Conservation (phyloP, 2,888 invertebrate genomes). For the Sinohyriopsis cumingii region DNA sequence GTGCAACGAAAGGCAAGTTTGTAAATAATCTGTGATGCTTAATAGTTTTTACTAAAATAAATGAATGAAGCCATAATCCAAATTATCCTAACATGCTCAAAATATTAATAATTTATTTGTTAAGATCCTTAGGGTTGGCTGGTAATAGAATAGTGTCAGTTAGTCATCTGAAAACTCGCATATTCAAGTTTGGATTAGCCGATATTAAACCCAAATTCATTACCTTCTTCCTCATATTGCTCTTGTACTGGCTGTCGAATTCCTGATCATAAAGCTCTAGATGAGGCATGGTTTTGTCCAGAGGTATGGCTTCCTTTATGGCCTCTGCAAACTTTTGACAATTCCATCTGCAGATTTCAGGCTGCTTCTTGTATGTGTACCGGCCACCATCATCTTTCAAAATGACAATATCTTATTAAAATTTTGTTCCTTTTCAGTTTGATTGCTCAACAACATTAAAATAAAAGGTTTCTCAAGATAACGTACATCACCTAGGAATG, state of each 20-base stretch:
- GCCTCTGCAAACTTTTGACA: conserved; percentile 78
- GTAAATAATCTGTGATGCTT: too few relatives aligned
- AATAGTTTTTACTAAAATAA: too few relatives aligned
- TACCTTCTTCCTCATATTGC: conserved; percentile 76
- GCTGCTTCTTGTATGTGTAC: conserved; percentile 78
- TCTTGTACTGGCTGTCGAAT: conserved; percentile 65
- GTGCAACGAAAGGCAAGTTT: too few relatives aligned
- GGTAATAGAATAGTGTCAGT: neutral
- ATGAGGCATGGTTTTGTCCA: conserved; percentile 56
- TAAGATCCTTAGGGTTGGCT: neutral
- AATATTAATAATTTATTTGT: too few relatives aligned
- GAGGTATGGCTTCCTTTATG: conserved; percentile 74
- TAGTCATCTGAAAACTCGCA: neutral
- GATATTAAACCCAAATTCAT: conserved; percentile 27
- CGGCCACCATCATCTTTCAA: conserved; percentile 75
- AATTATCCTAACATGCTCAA: too few relatives aligned
- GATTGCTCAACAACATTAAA: too few relatives aligned
- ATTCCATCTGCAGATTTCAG: conserved; percentile 80
- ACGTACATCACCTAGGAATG: too few relatives aligned
- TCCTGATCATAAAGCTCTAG: conserved; percentile 68
- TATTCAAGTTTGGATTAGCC: too few relatives aligned
- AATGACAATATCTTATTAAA: neutral
- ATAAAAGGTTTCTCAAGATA: too few relatives aligned
- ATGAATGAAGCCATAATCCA: too few relatives aligned
- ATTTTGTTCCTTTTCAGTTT: neutral